Evolutionary conservation across 2,113 vertebrate species (phyloP), one percentile per base, ranked within the genome.

Genomic region (Glaucidium brasilianum): DNA sequence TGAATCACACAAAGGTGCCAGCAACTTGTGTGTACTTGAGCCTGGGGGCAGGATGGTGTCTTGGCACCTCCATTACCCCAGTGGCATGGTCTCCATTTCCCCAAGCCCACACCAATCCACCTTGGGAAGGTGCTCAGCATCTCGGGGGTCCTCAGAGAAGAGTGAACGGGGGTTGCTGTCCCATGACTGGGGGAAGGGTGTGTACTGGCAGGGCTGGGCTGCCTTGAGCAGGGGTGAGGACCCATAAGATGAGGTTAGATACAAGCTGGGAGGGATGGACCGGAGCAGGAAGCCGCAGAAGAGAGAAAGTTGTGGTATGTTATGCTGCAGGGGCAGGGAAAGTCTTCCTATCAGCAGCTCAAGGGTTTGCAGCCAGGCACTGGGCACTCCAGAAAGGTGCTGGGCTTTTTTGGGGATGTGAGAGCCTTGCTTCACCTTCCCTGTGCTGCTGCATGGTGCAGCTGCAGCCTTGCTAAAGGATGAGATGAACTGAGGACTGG

Each of bases 41-140:
- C 6, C 1, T 0, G 0, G 18, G 21, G 8, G 39, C 34, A 75
- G 26, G 15, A 64, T 0, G 0, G 27, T 25, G 12, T 60, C 58
- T 50, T 66, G 22, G 21, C 58, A 80, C 15, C 32, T 93, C 41
- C 63, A 13, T 32, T 41, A 69, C 37, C 4, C 6, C 2, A 1
- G 3, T 78, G 41, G 20, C 81, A 71, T 30, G 1, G 1, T 26
- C 13, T 64, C 25, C 39, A 23, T 3, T 23, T n/a, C 37, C 41
- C 32, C 6, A 13, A 52, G 29, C 5, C 21, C 20, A n/a, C 9
- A 5, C 32, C 4, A 3, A 37, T 84, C 37, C 35, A 18, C 27
- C 11, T 37, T 77, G 21, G 37, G n/a, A 83, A 64, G 72, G 15
- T 32, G 10, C 58, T 92, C 3, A 2, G 59, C 37, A 43, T 34